Percentiles rank a stretch among this genome's conserved stretches.
phyloP scores from a whole-genome alignment of 2,113 vertebrate genomes.

The Psephotus haematonotus region DNA sequence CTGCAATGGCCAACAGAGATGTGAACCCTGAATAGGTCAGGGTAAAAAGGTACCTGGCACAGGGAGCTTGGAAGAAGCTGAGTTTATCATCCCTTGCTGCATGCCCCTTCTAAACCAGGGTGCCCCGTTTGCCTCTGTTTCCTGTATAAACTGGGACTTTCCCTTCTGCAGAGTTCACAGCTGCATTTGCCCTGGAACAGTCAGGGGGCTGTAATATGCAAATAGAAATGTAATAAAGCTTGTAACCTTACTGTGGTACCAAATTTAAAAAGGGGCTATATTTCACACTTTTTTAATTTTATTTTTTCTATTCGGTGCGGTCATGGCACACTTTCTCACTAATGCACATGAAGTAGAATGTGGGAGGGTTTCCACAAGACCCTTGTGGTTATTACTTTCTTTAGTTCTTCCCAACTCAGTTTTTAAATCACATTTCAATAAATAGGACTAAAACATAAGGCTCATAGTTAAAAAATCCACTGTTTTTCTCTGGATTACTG shows the following conservation, averaged over 20 bases:
- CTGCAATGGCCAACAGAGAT: background rate
- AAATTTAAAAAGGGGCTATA: background rate
- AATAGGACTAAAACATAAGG: background rate
- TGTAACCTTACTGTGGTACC: background rate
- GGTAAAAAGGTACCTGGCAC: background rate
- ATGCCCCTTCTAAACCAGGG: background rate
- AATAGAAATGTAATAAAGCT: background rate
- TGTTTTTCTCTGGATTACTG: background rate
- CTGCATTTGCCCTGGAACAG: background rate
- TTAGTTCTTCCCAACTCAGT: accelerated
- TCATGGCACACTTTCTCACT: background rate
- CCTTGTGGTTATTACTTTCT: background rate
- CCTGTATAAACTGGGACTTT: background rate
- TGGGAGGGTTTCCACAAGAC: background rate
- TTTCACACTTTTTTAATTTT: too few species aligned
- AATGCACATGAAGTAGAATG: background rate
- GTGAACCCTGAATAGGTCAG: background rate
- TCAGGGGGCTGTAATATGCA: background rate
- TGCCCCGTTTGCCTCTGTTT: background rate
- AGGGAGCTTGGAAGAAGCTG: background rate
- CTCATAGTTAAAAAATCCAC: background rate
- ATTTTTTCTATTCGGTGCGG: background rate
- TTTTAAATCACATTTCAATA: background rate
- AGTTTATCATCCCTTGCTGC: background rate
- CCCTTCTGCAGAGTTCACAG: background rate